Base-by-base conservation (phyloP, 2,797 vertebrate species). In the Xiphophorus birchmanni region DNA sequence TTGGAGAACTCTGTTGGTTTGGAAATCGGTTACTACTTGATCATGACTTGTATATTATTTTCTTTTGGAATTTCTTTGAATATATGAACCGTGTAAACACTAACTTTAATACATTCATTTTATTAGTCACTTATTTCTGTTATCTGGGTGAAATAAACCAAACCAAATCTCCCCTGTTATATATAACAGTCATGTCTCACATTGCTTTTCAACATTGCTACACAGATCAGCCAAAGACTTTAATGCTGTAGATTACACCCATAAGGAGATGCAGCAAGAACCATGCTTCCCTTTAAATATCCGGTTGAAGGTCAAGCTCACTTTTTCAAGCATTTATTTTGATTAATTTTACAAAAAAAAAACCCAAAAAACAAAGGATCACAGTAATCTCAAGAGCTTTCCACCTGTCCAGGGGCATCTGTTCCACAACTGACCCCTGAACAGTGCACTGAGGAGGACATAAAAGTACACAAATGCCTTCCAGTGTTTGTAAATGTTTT, bases 361-460 rank as follows among this genome's bases (percentile, higher is more conserved):
- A 2, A 50, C n/a, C n/a, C n/a, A n/a, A n/a, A 50, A 21, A 50
- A 15, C 32, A 47, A 44, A 23, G 23, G 84, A 65, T 85, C 80
- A 47, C 50, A 78, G 76, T 18, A 58, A 50, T 60, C 65, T 80
- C 23, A 65, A 54, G 60, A 63, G 60, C 32, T 65, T 65, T 65
- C 17, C 60, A 63, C 29, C 35, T 63, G 29, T 35, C 60, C 29
- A 63, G 29, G 72, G 63, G 52, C 73, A 77, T 71, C 52, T 80
- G 54, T 69, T 83, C 78, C 58, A 50, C 80, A 73, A 58, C 21
- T 87, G 73, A 83, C 82, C 35, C 76, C 50, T 82, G 78, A 80
- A 21, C 32, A 32, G 7, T 29, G 4, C 4, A 2, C 9, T 44
- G 6, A 50, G 52, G 29, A 56, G 26, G 56, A 80, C 40, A 73